Evolutionary conservation across 2,888 invertebrate genomes (phyloP).

Genomic region (Morpho deidamia): DNA sequence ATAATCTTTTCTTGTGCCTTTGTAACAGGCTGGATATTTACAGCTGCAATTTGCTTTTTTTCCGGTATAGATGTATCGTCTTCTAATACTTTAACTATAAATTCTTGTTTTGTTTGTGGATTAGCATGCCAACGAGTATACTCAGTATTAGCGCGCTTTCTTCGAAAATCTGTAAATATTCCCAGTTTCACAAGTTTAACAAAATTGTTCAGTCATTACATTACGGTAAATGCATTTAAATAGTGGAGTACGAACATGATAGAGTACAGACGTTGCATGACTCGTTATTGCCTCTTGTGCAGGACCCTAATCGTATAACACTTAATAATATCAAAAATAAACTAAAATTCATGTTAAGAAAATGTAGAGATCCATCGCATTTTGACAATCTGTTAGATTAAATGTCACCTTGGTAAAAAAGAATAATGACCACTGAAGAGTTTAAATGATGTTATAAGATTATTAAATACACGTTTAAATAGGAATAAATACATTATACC

Average conservation of each 20-base stretch:
- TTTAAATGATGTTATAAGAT: background rate
- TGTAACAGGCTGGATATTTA: slow-evolving; percentile 50
- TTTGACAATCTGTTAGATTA: slow-evolving; percentile 45
- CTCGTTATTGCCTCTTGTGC: slow-evolving; percentile 39
- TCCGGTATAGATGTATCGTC: slow-evolving; percentile 47
- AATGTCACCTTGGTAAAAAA: slow-evolving; percentile 15
- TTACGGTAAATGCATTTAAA: background rate
- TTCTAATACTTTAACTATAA: slow-evolving; percentile 67
- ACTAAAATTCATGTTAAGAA: slow-evolving; percentile 63
- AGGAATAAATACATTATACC: too few relatives aligned
- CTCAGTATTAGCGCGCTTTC: slow-evolving; percentile 51
- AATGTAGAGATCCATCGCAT: slow-evolving; percentile 44
- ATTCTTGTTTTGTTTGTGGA: slow-evolving; percentile 49
- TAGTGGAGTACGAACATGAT: slow-evolving; percentile 40
- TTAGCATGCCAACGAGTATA: slow-evolving; percentile 63
- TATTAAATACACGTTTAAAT: background rate
- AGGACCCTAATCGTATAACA: slow-evolving; percentile 47
- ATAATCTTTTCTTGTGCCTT: slow-evolving; percentile 51
- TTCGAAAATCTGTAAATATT: slow-evolving; percentile 40
- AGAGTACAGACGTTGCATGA: slow-evolving; percentile 41
- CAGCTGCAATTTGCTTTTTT: slow-evolving; percentile 44
- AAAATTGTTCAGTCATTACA: background rate
- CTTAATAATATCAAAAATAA: slow-evolving; percentile 57
- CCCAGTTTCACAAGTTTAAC: background rate
- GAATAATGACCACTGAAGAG: slow-evolving; percentile 6